Percentiles rank a stretch among this genome's conserved stretches.
Evolutionary conservation across 1,140 invertebrate species (phyloP).

Genomic region (Psix sp.): DNA sequence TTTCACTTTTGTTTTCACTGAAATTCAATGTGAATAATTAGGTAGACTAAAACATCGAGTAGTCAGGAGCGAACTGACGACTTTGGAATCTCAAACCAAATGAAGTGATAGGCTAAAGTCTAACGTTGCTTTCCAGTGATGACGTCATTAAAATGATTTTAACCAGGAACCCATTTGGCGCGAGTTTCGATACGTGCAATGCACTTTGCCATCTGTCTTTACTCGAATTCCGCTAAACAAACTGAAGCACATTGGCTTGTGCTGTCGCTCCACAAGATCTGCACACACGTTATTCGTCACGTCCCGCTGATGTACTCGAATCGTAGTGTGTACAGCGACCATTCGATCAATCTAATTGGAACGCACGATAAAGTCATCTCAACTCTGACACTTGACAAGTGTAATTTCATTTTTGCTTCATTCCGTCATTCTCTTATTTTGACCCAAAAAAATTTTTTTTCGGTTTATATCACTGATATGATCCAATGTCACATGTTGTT

Average conservation of each 20-base stretch:
- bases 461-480: too few species aligned
- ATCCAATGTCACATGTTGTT: too few species aligned
- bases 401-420: slow-evolving; percentile 21
- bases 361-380: slow-evolving; percentile 39
- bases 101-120: too few species aligned
- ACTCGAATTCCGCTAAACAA: slow-evolving; percentile 30
- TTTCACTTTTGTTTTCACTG: too few species aligned
- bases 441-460: too few species aligned
- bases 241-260: slow-evolving; percentile 23
- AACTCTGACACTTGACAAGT: slow-evolving; percentile 29
- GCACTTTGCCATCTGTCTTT: slow-evolving; percentile 45
- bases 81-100: too few species aligned
- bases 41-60: too few species aligned
- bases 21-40: too few species aligned
- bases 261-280: slow-evolving; percentile 32
- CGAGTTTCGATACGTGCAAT: slow-evolving; percentile 15
- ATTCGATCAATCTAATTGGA: slow-evolving; percentile 56
- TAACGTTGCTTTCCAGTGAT: too few species aligned
- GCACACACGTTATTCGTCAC: slow-evolving; percentile 37
- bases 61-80: too few species aligned
- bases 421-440: neutral
- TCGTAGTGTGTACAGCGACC: slow-evolving; percentile 16
- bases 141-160: too few species aligned
- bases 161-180: slow-evolving; percentile 15
- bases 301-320: slow-evolving; percentile 27